These are phyloP conservation scores for Intellagama lesueurii DNA, from an alignment of 2,797 vertebrate species.

Conservation along the genomic window DNA sequence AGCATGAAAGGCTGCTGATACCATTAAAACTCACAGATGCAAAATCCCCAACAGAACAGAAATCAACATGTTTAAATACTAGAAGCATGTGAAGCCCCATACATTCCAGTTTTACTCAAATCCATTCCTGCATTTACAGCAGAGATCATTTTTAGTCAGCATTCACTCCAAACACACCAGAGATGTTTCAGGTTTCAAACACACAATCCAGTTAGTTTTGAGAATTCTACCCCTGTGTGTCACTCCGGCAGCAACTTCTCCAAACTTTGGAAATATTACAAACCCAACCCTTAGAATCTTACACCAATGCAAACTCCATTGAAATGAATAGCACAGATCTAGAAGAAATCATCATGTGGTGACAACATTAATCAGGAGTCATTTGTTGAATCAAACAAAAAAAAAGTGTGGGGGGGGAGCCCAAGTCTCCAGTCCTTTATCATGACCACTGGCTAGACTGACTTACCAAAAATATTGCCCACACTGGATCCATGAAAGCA, in stretches of 20 bases:
- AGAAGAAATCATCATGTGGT: constrained; percentile 14
- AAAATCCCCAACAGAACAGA: not conserved
- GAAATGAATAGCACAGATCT: not conserved
- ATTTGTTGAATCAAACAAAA: not conserved
- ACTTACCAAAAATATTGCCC: constrained; percentile 4
- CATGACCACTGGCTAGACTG: constrained; percentile 31
- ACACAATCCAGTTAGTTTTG: constrained; percentile 4
- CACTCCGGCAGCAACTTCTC: not conserved
- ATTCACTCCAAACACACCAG: not conserved
- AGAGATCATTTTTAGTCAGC: not conserved
- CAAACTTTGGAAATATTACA: not conserved
- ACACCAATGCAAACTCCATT: constrained; percentile 8
- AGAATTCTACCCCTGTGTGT: constrained; percentile 1
- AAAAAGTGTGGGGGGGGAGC: not conserved
- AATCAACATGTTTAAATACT: not conserved
- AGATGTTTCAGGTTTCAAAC: constrained; percentile 15
- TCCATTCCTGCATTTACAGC: not conserved
- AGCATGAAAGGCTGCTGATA: not conserved
- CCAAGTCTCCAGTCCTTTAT: accelerated
- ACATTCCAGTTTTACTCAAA: not conserved
- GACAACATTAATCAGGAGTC: constrained; percentile 14
- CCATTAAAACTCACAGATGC: not conserved
- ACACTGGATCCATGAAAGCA: constrained; percentile 41
- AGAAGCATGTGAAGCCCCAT: not conserved
- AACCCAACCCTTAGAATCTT: not conserved